A percentile compares a stretch with the other conserved stretches of the same genome.
Conservation (phyloP, 2,113 vertebrate species). For the Cercopithecus mona region DNA sequence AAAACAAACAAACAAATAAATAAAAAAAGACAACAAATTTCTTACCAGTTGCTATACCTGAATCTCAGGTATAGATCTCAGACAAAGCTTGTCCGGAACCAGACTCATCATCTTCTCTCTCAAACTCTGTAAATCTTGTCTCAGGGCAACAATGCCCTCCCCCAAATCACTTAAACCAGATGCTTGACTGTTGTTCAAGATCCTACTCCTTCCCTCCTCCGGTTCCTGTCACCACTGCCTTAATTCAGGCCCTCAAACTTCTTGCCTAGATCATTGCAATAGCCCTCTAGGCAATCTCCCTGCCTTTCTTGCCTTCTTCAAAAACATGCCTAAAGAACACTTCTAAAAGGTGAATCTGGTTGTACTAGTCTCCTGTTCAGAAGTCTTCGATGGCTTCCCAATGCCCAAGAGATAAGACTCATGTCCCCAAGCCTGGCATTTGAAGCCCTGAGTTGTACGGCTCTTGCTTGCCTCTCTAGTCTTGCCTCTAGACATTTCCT, state of each 20-base stretch:
- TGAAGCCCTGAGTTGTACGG: neutral
- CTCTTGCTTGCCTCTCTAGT: neutral
- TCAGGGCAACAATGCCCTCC: neutral
- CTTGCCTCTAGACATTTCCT: neutral
- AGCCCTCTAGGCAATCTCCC: neutral
- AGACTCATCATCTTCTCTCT: neutral
- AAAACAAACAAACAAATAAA: no score
- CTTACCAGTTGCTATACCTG: neutral
- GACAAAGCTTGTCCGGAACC: neutral
- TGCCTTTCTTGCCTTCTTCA: neutral
- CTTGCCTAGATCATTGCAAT: neutral
- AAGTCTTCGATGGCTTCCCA: neutral
- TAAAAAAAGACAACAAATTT: neutral
- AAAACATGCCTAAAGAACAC: neutral
- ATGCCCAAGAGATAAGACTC: neutral
- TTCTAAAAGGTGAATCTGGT: neutral
- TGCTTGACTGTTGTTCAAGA: neutral
- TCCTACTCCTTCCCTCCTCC: neutral
- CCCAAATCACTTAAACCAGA: neutral
- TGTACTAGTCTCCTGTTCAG: neutral
- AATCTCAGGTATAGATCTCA: neutral
- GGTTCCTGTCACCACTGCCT: neutral
- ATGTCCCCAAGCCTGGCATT: neutral
- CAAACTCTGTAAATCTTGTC: neutral
- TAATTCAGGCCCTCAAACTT: neutral